phyloP scores from a whole-genome alignment of 2,888 invertebrate species.

The Tetanocera ferruginea region DNA sequence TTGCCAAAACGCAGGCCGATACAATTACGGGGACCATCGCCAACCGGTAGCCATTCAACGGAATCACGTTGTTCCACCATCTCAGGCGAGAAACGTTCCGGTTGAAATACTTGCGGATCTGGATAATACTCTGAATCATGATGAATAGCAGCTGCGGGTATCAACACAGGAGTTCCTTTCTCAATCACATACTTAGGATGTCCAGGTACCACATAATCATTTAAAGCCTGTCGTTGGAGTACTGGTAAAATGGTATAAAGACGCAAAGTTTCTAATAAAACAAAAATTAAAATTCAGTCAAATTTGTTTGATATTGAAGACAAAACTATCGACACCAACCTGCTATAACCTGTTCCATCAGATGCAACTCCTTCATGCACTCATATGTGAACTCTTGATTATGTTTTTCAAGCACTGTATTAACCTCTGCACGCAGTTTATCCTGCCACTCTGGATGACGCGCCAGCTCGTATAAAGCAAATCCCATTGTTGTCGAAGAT shows the following conservation, averaged over 20 bases:
- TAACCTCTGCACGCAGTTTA: constrained; percentile 68
- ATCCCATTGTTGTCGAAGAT: constrained; percentile 70
- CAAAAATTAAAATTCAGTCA: constrained; percentile 30
- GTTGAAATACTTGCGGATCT: constrained; percentile 75
- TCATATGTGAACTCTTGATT: constrained; percentile 68
- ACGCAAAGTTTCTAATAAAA: constrained; percentile 71
- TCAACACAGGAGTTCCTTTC: constrained; percentile 57
- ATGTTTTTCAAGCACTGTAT: constrained; percentile 62
- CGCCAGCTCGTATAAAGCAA: constrained; percentile 71
- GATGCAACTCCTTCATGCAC: constrained; percentile 67
- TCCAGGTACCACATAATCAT: constrained; percentile 72
- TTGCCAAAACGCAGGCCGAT: constrained; percentile 64
- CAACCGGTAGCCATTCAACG: constrained; percentile 62
- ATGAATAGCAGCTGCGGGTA: constrained; percentile 71
- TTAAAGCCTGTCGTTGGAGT: constrained; percentile 71
- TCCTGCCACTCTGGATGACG: constrained; percentile 70
- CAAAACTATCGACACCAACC: constrained; percentile 59
- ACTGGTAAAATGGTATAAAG: constrained; percentile 72
- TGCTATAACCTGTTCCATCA: constrained; percentile 70
- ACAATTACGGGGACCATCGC: constrained; percentile 65
- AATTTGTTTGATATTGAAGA: constrained; percentile 27
- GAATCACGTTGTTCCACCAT: constrained; percentile 71
- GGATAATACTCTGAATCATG: constrained; percentile 71
- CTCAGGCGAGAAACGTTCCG: constrained; percentile 74
- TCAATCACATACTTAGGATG: constrained; percentile 71